Conservation (phyloP, 2,797 vertebrate genomes). For the Fistularia commersonii region DNA sequence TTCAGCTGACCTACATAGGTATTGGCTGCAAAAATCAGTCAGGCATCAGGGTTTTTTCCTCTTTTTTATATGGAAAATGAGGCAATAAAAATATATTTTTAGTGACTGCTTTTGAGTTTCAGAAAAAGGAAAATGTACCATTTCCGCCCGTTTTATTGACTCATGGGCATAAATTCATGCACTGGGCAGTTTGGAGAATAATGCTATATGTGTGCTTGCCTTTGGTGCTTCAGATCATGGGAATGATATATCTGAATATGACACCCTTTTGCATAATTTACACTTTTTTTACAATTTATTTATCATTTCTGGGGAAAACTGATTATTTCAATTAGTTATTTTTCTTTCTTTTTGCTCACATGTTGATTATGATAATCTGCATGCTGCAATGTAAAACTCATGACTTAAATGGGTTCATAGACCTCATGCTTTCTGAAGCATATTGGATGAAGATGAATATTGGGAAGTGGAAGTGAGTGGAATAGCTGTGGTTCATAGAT, state of each 20-base stretch:
- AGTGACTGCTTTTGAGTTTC: constrained; percentile 78
- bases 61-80: constrained; percentile 8
- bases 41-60: neutral
- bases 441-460: constrained; percentile 23
- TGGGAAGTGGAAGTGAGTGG: constrained; percentile 36
- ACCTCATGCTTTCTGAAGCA: constrained; percentile 61
- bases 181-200: constrained; percentile 61
- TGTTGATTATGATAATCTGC: constrained; percentile 35
- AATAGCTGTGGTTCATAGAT: constrained; percentile 48
- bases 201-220: constrained; percentile 69
- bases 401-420: constrained; percentile 45
- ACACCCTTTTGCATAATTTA: constrained; percentile 38
- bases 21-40: no score
- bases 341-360: constrained; percentile 32
- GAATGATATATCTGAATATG: constrained; percentile 65
- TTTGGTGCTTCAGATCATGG: constrained; percentile 58
- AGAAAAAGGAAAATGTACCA: constrained; percentile 51
- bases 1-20: no score
- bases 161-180: constrained; percentile 57
- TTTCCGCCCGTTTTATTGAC: constrained; percentile 58
- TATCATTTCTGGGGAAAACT: constrained; percentile 42
- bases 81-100: constrained; percentile 2
- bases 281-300: constrained; percentile 30
- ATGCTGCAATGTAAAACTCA: constrained; percentile 48
- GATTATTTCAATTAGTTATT: constrained; percentile 27